Conservation (phyloP, 2,888 invertebrate species). For the Agriopis aurantiaria region DNA sequence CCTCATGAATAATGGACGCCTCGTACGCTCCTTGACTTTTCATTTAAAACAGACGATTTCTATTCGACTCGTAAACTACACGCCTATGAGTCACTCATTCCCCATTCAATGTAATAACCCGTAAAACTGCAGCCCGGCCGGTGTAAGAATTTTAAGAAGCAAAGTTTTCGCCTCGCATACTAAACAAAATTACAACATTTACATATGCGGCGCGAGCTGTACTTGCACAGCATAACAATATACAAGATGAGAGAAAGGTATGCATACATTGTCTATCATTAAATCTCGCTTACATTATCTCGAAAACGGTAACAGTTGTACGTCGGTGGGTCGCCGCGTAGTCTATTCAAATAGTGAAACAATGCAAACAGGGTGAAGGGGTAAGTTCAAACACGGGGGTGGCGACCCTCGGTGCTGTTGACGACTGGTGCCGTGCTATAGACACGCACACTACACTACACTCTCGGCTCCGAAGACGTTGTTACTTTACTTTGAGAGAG, state of each 20-base stretch:
- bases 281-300: slow-evolving; percentile 79
- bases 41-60: slow-evolving; percentile 85
- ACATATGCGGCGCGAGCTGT: slow-evolving; percentile 35
- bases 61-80: slow-evolving; percentile 83
- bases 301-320: slow-evolving; percentile 82
- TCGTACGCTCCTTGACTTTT: slow-evolving; percentile 82
- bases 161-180: slow-evolving; percentile 67
- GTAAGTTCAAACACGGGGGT: slow-evolving; percentile 75
- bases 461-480: slow-evolving; percentile 59
- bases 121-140: slow-evolving; percentile 79
- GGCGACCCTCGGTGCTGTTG: slow-evolving; percentile 69
- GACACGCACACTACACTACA: slow-evolving; percentile 64
- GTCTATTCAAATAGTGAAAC: slow-evolving; percentile 81
- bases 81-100: slow-evolving; percentile 84
- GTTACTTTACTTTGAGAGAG: slow-evolving; percentile 68
- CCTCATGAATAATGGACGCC: slow-evolving; percentile 83
- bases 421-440: slow-evolving; percentile 68
- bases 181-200: slow-evolving; percentile 52
- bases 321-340: slow-evolving; percentile 63
- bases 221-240: slow-evolving; percentile 26
- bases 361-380: slow-evolving; percentile 80
- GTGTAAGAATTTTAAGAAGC: slow-evolving; percentile 77
- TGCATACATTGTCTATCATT: slow-evolving; percentile 70
- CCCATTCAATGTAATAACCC: slow-evolving; percentile 82
- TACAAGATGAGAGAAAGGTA: slow-evolving; percentile 27